These are phyloP conservation scores for Pogonomyrmex californicus DNA, from an alignment of 1,140 invertebrate species.

Conservation along the genomic window DNA sequence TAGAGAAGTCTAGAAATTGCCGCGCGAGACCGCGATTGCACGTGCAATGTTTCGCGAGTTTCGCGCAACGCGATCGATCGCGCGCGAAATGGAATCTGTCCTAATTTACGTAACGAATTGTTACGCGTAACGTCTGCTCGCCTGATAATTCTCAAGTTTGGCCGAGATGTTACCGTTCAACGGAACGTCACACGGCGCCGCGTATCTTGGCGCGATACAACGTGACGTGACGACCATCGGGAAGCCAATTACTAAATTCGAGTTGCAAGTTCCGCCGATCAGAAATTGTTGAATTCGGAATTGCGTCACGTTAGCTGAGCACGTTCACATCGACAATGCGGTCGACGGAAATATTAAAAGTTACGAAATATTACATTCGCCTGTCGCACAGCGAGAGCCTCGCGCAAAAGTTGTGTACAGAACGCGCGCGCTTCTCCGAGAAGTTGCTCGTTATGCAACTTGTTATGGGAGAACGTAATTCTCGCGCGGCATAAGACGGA, in stretches of 20 bases:
- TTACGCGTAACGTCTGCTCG: neutral
- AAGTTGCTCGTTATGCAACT: constrained; percentile 52
- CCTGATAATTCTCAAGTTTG: neutral
- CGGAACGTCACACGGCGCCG: too few species aligned
- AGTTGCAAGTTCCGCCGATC: neutral
- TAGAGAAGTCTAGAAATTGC: constrained; percentile 22
- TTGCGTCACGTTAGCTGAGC: neutral
- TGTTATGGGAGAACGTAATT: constrained; percentile 45
- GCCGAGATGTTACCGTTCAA: neutral
- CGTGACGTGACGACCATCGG: neutral
- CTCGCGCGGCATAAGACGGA: constrained; percentile 1
- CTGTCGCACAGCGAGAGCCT: neutral
- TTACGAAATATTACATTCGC: constrained; percentile 4
- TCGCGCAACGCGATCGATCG: constrained; percentile 12
- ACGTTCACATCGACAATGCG: neutral
- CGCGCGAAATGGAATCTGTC: constrained; percentile 23
- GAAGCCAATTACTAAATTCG: neutral
- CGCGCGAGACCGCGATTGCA: constrained; percentile 23
- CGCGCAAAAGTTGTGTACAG: constrained; percentile 10
- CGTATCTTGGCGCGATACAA: neutral
- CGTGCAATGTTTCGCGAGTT: constrained; percentile 1
- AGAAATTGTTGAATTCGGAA: neutral
- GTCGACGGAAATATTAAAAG: constrained; percentile 2
- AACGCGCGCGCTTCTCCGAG: neutral
- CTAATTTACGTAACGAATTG: constrained; percentile 29